Evolutionary conservation across 2,797 vertebrate species (phyloP).

Genomic region (Centroberyx gerrardi): DNA sequence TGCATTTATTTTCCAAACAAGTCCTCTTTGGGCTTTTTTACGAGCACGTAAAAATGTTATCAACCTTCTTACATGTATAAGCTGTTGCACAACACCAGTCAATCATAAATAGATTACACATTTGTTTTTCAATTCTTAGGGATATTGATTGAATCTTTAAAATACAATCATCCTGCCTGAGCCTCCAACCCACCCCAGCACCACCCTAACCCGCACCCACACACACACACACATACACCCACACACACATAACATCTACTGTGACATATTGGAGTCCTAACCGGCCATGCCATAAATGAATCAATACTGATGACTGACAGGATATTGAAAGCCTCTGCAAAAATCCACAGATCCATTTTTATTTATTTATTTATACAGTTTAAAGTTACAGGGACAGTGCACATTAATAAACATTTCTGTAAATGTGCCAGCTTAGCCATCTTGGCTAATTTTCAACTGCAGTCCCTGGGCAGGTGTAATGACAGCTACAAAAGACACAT

Average conservation of each 20-base stretch:
- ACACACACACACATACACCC: background rate
- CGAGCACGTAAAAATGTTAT: background rate
- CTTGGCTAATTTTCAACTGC: too few species aligned
- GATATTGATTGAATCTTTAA: slow-evolving; percentile 43
- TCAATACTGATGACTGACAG: slow-evolving; percentile 39
- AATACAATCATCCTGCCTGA: slow-evolving; percentile 28
- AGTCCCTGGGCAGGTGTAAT: too few species aligned
- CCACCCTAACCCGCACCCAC: background rate
- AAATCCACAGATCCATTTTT: slow-evolving; percentile 8
- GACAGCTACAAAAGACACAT: too few species aligned
- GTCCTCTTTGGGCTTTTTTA: background rate
- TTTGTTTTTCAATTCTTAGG: slow-evolving; percentile 26
- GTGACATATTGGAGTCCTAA: slow-evolving; percentile 32
- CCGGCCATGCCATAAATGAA: slow-evolving; percentile 20
- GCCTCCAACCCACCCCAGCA: background rate
- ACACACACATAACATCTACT: slow-evolving; percentile 14
- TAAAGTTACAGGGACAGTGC: too few species aligned
- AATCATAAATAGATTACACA: slow-evolving; percentile 36
- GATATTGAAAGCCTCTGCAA: background rate
- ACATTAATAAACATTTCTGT: too few species aligned
- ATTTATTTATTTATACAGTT: too few species aligned
- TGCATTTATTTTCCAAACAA: slow-evolving; percentile 16
- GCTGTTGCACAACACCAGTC: slow-evolving; percentile 20
- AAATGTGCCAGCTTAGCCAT: too few species aligned
- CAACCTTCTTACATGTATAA: background rate